A percentile compares a stretch with the other conserved stretches of the same genome.
phyloP scores from a whole-genome alignment of 2,113 vertebrate genomes.

The Odontophorus gujanensis region DNA sequence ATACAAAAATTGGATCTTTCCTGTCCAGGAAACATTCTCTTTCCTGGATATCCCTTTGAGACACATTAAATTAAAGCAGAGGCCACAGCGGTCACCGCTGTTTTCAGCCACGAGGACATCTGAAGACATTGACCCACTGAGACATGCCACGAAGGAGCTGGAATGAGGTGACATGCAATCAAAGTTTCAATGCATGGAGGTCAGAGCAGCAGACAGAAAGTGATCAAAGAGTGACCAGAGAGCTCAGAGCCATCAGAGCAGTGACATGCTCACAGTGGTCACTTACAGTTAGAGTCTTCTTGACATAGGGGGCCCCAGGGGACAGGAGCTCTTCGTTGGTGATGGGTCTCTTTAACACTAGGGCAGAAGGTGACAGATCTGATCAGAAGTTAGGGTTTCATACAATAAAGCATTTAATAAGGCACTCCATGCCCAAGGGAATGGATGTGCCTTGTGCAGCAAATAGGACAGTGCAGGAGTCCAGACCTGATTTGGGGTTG shows the following conservation, averaged over 20 bases:
- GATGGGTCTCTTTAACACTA: slow-evolving; percentile 82
- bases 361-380: slow-evolving; percentile 39
- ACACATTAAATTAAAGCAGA: neutral
- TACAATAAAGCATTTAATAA: neutral
- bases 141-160: neutral
- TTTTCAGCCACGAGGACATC: neutral
- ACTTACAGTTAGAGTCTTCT: slow-evolving; percentile 85
- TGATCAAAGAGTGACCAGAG: neutral
- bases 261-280: neutral
- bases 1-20: neutral
- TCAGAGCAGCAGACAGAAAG: slow-evolving; percentile 6
- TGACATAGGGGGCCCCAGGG: slow-evolving; percentile 83
- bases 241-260: neutral
- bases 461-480: neutral
- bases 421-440: neutral
- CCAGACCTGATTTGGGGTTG: slow-evolving; percentile 89
- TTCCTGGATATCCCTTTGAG: neutral
- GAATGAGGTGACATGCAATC: neutral
- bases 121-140: neutral
- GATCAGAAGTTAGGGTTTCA: slow-evolving; percentile 30
- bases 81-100: neutral
- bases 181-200: neutral
- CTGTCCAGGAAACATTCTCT: neutral
- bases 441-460: accelerated
- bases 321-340: slow-evolving; percentile 85